Evolutionary conservation across 2,113 vertebrate genomes (phyloP), one percentile per base, ranked within the genome.

Genomic region (Cyanistes caeruleus): DNA sequence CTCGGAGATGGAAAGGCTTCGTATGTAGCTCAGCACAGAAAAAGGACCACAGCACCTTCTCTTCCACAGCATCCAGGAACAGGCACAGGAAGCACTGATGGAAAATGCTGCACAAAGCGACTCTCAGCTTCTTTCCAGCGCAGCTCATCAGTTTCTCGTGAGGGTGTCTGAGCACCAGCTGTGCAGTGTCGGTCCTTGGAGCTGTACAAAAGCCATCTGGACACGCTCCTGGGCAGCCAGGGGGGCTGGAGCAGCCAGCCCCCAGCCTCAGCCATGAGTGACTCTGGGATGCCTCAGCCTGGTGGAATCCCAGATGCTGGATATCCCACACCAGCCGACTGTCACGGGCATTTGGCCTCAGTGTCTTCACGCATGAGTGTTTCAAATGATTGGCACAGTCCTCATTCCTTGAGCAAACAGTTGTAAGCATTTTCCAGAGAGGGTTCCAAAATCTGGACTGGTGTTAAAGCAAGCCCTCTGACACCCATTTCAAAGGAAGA

Each of bases 341-440:
- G n/a, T 3, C 58, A 51, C 0, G 0, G 37, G 68, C 19, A 46
- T 15, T 18, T n/a, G 49, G 58, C 19, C 89, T 46, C 73, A 19
- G 25, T 28, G 30, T n/a, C 39, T 68, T 73, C 59, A 46, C 2
- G 12, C 11, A 30, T 27, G 62, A 17, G 41, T 4, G 13, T 70
- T 75, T 70, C 46, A 79, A 70, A 39, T 13, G 31, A 60, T 39
- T 9, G 13, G 15, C 20, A 43, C 9, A 5, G 41, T 18, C 43
- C 20, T 59, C 44, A 30, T n/a, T 60, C 51, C 51, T 69, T 35
- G 14, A 84, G 15, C 8, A 7, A 67, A 53, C 21, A 55, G 28
- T 10, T 24, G 11, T 2, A 80, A 14, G 51, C 20, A 9, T 55
- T 82, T 51, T 64, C 27, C n/a, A 53, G 48, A 74, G 11, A 51